Percentiles rank a stretch among this genome's conserved stretches.
These are phyloP conservation scores for Nyctibius grandis DNA, from an alignment of 2,797 vertebrate species.

Conservation along the genomic window DNA sequence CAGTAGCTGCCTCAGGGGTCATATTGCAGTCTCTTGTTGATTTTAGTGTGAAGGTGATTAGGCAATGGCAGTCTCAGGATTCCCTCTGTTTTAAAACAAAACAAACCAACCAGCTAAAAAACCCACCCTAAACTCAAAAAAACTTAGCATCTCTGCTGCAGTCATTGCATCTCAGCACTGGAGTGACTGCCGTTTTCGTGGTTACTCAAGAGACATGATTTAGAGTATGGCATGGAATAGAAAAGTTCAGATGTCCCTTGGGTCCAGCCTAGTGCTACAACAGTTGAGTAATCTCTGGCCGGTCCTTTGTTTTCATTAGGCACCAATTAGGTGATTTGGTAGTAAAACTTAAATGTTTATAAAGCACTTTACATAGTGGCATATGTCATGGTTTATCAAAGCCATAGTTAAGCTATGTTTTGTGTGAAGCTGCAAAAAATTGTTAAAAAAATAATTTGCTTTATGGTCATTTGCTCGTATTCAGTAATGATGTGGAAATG, in stretches of 20 bases:
- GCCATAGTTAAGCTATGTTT: not conserved
- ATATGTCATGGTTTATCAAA: not conserved
- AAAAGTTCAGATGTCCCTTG: not conserved
- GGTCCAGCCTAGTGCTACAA: not conserved
- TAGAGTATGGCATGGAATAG: not conserved
- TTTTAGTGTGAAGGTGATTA: not conserved
- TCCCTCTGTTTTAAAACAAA: not conserved
- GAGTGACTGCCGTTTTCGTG: not conserved
- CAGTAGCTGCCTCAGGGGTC: not conserved
- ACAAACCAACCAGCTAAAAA: not conserved
- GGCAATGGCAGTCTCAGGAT: not conserved
- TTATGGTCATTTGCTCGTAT: not conserved
- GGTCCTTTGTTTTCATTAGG: not conserved
- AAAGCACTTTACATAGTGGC: not conserved
- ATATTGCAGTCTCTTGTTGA: not conserved
- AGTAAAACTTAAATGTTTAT: not conserved
- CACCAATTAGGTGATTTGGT: not conserved
- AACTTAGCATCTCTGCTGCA: not conserved
- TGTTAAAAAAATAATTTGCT: not conserved
- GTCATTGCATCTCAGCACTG: not conserved
- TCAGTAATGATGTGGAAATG: not conserved
- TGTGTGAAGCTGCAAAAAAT: not conserved
- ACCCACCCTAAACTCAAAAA: not conserved
- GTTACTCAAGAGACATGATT: not conserved
- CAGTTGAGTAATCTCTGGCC: not conserved